Percentiles rank a stretch among this genome's conserved stretches.
Evolutionary conservation across 2,888 invertebrate species (phyloP).

Genomic region (Neoitamus cyanurus): DNA sequence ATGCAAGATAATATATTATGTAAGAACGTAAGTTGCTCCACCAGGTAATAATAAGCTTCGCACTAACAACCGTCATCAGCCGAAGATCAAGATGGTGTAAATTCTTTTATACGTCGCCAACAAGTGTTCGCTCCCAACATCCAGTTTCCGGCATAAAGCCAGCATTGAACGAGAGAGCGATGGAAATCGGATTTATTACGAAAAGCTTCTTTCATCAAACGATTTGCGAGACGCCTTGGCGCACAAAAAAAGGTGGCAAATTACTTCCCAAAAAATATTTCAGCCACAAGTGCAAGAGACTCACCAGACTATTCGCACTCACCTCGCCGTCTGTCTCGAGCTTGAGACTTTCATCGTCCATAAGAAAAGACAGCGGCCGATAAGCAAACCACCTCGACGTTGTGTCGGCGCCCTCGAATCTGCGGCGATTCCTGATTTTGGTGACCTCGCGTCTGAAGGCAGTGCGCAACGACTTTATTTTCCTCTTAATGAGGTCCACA

Average conservation of each 20-base stretch:
- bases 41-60: neutral
- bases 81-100: neutral
- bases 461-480: conserved; percentile 37
- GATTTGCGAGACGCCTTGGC: neutral
- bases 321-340: conserved; percentile 14
- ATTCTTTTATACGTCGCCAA: neutral
- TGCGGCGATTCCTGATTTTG: neutral
- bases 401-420: conserved; percentile 7
- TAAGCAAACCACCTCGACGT: conserved; percentile 32
- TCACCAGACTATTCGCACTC: neutral
- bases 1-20: too few species aligned
- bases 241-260: neutral
- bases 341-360: conserved; percentile 22
- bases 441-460: conserved; percentile 30
- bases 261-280: neutral
- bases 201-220: neutral
- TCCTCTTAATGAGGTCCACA: conserved; percentile 15
- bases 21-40: neutral
- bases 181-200: neutral
- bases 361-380: conserved; percentile 21
- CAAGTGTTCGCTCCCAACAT: neutral
- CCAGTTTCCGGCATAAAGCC: neutral
- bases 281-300: neutral
- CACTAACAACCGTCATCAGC: neutral
- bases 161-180: neutral